These are phyloP conservation scores for Epizoanthus rinbou DNA, from an alignment of 92 coral and sea anemone species.

Conservation along the genomic window DNA sequence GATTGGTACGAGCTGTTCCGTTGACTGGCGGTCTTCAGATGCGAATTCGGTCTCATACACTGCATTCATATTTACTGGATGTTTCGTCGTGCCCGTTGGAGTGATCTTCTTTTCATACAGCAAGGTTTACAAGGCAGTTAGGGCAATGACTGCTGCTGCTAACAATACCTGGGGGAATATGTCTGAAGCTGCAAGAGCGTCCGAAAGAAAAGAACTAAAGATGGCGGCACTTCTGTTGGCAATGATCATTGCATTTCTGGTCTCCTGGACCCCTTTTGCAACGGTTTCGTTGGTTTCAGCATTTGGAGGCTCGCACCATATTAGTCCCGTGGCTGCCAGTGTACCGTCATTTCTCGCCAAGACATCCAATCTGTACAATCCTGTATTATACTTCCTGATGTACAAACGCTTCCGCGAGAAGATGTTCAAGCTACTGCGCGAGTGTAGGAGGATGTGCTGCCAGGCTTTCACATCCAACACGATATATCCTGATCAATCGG, in stretches of 20 bases:
- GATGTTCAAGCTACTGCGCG: not conserved
- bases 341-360: conserved; percentile 40
- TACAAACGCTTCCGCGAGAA: conserved; percentile 49
- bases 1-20: conserved; percentile 54
- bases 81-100: conserved; percentile 49
- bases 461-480: too few relatives aligned
- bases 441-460: too few relatives aligned
- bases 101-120: conserved; percentile 47
- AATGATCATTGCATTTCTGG: conserved; percentile 43
- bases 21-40: conserved; percentile 44
- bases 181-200: conserved; percentile 49
- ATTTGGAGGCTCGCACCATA: not conserved
- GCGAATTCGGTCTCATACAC: conserved; percentile 49
- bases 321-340: conserved; percentile 37
- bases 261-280: conserved; percentile 48
- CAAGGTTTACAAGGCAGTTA: conserved; percentile 51
- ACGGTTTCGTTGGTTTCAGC: conserved; percentile 30
- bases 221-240: conserved; percentile 53
- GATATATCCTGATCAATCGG: too few relatives aligned
- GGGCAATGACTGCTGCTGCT: conserved; percentile 17
- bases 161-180: conserved; percentile 8
- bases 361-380: conserved; percentile 36
- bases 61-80: conserved; percentile 52
- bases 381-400: conserved; percentile 60
- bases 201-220: conserved; percentile 38